Conservation (phyloP, 2,113 vertebrate genomes). For the Pluvianellus socialis region DNA sequence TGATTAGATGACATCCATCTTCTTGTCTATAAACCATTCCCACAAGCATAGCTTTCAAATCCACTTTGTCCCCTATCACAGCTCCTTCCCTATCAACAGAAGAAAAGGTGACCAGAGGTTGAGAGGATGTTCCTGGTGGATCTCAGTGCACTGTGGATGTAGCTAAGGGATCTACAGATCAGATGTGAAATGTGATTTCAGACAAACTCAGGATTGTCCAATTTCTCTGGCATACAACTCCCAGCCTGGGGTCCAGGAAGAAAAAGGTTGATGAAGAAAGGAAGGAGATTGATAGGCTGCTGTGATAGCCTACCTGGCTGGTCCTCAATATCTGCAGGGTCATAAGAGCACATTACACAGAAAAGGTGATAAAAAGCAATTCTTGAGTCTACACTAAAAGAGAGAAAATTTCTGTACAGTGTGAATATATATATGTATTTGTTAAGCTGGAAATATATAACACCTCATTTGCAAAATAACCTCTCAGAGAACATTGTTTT, state of each 20-base stretch:
- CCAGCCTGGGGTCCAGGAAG: neutral
- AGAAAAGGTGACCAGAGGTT: neutral
- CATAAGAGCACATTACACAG: neutral
- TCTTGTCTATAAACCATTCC: slow-evolving; percentile 23
- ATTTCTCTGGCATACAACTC: neutral
- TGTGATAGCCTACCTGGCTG: neutral
- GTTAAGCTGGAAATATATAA: neutral
- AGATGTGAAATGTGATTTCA: neutral
- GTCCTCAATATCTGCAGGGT: neutral
- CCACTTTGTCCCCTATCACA: neutral
- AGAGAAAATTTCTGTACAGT: neutral
- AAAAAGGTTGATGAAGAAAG: neutral
- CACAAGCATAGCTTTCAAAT: neutral
- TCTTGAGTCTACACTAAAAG: neutral
- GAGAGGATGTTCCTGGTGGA: neutral
- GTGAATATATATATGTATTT: neutral
- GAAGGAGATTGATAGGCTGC: neutral
- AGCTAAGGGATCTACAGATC: neutral
- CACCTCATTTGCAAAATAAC: neutral
- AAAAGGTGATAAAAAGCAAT: neutral
- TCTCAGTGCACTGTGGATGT: neutral
- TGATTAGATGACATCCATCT: slow-evolving; percentile 41
- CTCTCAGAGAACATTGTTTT: neutral
- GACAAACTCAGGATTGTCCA: neutral
- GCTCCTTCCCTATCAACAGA: neutral